Conservation (phyloP, 2,888 invertebrate genomes). For the Spialia ferax region DNA sequence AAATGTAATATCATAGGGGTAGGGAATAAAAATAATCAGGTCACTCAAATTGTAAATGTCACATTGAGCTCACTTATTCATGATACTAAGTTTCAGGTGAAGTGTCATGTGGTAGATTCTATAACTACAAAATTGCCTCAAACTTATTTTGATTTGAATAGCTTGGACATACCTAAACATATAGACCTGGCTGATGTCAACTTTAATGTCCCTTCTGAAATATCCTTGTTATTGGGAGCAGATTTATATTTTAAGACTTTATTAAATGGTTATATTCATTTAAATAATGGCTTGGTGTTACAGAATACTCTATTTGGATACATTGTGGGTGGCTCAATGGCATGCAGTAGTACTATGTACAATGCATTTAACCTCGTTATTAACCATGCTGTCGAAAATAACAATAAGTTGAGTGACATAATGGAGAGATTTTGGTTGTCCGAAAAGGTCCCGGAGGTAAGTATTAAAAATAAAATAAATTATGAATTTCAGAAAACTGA, state of each 20-base stretch:
- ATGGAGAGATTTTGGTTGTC: conserved; percentile 47
- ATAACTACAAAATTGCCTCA: neutral
- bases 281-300: conserved; percentile 18
- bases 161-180: neutral
- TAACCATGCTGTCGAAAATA: conserved; percentile 16
- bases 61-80: neutral
- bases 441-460: conserved; percentile 38
- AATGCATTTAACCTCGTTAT: conserved; percentile 33
- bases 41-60: neutral
- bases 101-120: neutral
- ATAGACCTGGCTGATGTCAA: conserved; percentile 33
- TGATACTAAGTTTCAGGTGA: neutral
- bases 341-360: neutral
- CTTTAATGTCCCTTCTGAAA: conserved; percentile 14
- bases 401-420: conserved; percentile 41
- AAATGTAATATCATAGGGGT: neutral
- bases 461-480: conserved; percentile 10
- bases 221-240: conserved; percentile 3
- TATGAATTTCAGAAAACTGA: conserved; percentile 8
- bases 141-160: neutral
- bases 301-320: conserved; percentile 41
- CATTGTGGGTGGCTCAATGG: neutral
- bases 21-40: too few relatives aligned
- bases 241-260: conserved; percentile 35
- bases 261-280: conserved; percentile 24